phyloP scores from a whole-genome alignment of 2,113 vertebrate genomes.

The Progne subis region DNA sequence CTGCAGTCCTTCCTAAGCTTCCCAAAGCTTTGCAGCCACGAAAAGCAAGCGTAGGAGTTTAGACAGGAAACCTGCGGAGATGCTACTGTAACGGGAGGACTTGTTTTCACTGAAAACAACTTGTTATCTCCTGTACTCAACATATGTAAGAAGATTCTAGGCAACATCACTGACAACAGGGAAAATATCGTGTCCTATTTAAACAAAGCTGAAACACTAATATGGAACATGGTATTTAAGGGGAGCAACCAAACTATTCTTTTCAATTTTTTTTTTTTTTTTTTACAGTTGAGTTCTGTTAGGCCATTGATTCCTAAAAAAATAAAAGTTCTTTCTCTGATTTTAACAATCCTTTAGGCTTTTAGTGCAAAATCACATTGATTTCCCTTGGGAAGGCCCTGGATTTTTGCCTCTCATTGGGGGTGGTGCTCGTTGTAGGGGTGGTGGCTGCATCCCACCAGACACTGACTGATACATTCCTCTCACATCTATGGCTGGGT shows the following conservation, averaged over 20 bases:
- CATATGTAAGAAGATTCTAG: constrained; percentile 81
- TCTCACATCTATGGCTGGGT: constrained; percentile 90
- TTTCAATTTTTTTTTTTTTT: neutral
- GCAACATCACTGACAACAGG: constrained; percentile 76
- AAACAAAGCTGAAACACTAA: constrained; percentile 72
- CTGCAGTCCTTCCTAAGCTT: constrained; percentile 72
- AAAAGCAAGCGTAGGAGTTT: constrained; percentile 76
- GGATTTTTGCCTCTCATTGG: constrained; percentile 90
- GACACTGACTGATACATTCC: constrained; percentile 91
- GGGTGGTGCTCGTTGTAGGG: constrained; percentile 82
- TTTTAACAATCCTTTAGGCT: constrained; percentile 79
- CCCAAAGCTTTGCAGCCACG: constrained; percentile 60
- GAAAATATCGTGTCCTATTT: constrained; percentile 67
- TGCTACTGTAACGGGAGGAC: constrained; percentile 75
- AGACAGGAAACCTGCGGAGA: constrained; percentile 77
- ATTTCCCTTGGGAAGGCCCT: constrained; percentile 93
- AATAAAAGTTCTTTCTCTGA: constrained; percentile 80
- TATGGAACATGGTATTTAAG: constrained; percentile 75
- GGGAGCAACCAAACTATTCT: constrained; percentile 74
- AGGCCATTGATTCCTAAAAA: constrained; percentile 85
- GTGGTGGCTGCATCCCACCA: constrained; percentile 79
- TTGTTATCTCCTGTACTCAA: constrained; percentile 82
- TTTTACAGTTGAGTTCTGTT: constrained; percentile 83
- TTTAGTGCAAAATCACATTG: constrained; percentile 86
- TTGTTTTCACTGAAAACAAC: constrained; percentile 86